Conservation (phyloP, 2,113 vertebrate species). For the Corythornis madagascariensis region DNA sequence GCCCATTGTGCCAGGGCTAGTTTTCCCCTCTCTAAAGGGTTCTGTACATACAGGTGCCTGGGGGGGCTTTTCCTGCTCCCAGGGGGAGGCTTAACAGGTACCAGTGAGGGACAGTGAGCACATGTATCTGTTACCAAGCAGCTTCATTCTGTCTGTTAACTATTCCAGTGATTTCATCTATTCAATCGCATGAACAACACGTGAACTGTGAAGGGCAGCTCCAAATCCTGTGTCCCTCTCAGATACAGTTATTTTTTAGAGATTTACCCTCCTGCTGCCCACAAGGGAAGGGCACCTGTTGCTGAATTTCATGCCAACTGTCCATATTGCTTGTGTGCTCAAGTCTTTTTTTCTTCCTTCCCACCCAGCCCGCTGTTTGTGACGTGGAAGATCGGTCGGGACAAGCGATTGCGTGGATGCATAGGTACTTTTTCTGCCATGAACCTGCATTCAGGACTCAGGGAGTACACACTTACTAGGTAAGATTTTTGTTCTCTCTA, state of each 20-base stretch:
- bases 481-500: slow-evolving; percentile 76
- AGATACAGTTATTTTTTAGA: neutral
- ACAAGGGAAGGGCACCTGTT: neutral
- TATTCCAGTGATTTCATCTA: neutral
- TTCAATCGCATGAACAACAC: neutral
- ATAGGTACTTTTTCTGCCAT: slow-evolving; percentile 99
- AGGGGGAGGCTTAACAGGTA: neutral
- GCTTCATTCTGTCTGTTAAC: neutral
- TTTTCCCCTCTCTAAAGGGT: neutral
- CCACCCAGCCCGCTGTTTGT: slow-evolving; percentile 96
- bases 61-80: neutral
- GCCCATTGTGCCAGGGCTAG: neutral
- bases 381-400: slow-evolving; percentile 99
- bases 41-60: neutral
- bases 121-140: neutral
- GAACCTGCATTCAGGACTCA: slow-evolving; percentile 99
- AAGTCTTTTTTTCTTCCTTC: slow-evolving; percentile 73
- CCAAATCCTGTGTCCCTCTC: neutral
- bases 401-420: slow-evolving; percentile 99
- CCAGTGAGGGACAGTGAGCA: neutral
- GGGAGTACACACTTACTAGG: slow-evolving; percentile 99
- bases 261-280: neutral
- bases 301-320: neutral
- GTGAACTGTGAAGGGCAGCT: neutral
- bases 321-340: slow-evolving; percentile 21